These are phyloP conservation scores for Drosophila hydei DNA, from an alignment of 1,140 invertebrate genomes.

Conservation along the genomic window DNA sequence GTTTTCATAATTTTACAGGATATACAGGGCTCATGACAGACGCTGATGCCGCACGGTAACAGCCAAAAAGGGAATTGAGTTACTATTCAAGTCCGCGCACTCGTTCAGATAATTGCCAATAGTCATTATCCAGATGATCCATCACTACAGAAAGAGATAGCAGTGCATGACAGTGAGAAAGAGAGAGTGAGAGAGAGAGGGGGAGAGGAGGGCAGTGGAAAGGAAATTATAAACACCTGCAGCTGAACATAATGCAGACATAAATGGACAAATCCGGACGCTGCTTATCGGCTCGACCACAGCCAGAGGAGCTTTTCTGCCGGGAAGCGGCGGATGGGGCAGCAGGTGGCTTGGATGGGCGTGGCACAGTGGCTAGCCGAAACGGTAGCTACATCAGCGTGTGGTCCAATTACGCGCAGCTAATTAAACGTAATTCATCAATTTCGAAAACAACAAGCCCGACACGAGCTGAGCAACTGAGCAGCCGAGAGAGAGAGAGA, in stretches of 20 bases:
- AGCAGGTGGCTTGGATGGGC: background rate
- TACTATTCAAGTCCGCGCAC: conserved; percentile 13
- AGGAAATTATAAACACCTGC: conserved; percentile 7
- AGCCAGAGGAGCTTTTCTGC: background rate
- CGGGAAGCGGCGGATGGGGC: no score
- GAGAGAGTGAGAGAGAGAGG: background rate
- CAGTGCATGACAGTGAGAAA: no score
- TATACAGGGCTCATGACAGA: background rate
- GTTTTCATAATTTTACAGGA: background rate
- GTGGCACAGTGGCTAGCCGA: conserved; percentile 1
- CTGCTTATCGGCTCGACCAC: conserved; percentile 33
- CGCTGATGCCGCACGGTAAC: no score
- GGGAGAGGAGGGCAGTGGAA: background rate
- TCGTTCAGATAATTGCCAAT: conserved; percentile 36
- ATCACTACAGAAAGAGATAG: background rate
- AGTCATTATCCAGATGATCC: conserved; percentile 36
- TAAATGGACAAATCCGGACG: conserved; percentile 6
- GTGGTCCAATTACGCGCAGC: conserved; percentile 47
- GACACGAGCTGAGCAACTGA: background rate
- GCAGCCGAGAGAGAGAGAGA: background rate
- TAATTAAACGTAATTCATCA: conserved; percentile 73
- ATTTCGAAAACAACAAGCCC: conserved; percentile 39
- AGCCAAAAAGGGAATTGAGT: background rate
- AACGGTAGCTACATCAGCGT: conserved; percentile 28
- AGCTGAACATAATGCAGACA: conserved; percentile 22